Evolutionary conservation across 2,888 invertebrate species (phyloP).

Genomic region (Chymomyza procnemis): DNA sequence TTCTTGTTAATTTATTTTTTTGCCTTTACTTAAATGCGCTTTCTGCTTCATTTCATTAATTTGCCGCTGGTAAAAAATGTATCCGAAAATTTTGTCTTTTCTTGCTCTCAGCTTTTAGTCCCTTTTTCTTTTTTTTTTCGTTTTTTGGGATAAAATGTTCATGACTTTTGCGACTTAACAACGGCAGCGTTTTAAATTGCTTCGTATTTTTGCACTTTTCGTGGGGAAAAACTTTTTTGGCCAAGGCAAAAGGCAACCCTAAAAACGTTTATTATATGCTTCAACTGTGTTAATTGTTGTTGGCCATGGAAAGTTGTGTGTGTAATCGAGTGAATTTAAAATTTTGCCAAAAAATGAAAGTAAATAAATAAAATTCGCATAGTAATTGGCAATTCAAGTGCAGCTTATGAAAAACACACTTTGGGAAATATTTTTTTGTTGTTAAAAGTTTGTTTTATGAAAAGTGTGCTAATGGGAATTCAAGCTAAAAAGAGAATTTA

Average conservation of each 20-base stretch:
- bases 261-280: constrained; percentile 36
- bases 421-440: too few species aligned
- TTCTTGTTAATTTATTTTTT: constrained; percentile 52
- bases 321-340: constrained; percentile 4
- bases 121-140: too few species aligned
- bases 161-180: neutral
- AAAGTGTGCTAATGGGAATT: too few species aligned
- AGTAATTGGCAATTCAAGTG: neutral
- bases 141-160: constrained; percentile 9
- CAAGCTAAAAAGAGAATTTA: too few species aligned
- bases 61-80: neutral
- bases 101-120: neutral
- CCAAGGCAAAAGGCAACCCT: constrained; percentile 36
- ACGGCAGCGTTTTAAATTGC: neutral
- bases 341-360: constrained; percentile 8
- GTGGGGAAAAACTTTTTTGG: neutral
- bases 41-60: constrained; percentile 40
- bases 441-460: too few species aligned
- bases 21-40: constrained; percentile 38
- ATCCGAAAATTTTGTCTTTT: constrained; percentile 11
- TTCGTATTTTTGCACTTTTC: neutral
- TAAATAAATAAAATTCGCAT: neutral
- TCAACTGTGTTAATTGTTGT: constrained; percentile 63
- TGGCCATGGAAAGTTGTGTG: constrained; percentile 59
- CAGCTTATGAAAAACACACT: neutral